A percentile compares a stretch with the other conserved stretches of the same genome.
Evolutionary conservation across 2,797 vertebrate species (phyloP).

Genomic region (Gadopsis bispinosus): DNA sequence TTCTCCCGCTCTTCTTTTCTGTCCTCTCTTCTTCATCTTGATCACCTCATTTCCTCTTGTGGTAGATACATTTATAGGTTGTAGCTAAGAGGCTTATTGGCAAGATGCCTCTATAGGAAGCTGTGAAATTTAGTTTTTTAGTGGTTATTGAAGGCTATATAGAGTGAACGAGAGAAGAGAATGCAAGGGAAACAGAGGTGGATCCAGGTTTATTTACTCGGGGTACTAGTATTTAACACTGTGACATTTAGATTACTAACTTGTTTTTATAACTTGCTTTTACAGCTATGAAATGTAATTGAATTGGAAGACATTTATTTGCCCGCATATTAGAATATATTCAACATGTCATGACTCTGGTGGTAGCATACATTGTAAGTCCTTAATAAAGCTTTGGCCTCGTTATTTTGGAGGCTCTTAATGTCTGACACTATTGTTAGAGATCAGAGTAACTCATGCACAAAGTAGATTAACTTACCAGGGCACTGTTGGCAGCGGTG

Average conservation of each 20-base stretch:
- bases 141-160: constrained; percentile 36
- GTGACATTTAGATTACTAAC: constrained; percentile 1
- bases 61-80: constrained; percentile 44
- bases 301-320: constrained; percentile 12
- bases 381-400: constrained; percentile 24
- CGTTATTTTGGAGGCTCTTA: constrained; percentile 15
- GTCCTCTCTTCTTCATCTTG: constrained; percentile 4
- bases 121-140: constrained; percentile 42
- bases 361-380: background rate
- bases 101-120: constrained; percentile 21
- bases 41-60: constrained; percentile 27
- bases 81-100: constrained; percentile 53
- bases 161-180: background rate
- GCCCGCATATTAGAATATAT: background rate
- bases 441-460: constrained; percentile 9
- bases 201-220: background rate
- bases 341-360: background rate
- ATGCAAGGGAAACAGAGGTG: background rate
- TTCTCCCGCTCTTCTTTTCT: background rate
- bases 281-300: background rate
- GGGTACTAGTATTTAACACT: background rate
- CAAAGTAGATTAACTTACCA: constrained; percentile 31
- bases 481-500: background rate
- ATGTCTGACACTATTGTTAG: constrained; percentile 35
- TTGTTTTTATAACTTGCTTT: constrained; percentile 1